These are phyloP conservation scores for Oryzias woworae DNA, from an alignment of 2,113 vertebrate species.

Conservation along the genomic window DNA sequence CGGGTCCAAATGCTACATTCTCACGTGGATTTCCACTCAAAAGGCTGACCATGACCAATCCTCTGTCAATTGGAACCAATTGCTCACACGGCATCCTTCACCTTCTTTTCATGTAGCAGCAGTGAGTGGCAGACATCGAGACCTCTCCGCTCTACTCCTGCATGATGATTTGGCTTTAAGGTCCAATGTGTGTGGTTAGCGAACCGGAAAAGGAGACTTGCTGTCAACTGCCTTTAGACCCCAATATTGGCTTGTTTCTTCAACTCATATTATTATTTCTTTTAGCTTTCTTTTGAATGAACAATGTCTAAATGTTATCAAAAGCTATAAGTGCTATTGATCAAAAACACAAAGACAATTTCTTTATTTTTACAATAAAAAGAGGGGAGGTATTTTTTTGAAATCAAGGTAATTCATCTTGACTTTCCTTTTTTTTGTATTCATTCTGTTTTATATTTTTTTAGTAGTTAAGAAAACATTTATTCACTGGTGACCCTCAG, in stretches of 20 bases:
- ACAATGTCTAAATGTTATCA: no score
- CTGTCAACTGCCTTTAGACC: constrained; percentile 20
- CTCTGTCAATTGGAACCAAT: constrained; percentile 76
- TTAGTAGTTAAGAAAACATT: not conserved
- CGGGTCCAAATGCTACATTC: constrained; percentile 73
- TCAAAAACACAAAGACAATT: no score
- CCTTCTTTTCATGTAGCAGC: constrained; percentile 71
- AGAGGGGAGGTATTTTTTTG: no score
- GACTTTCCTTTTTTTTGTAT: no score
- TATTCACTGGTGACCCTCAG: constrained; percentile 10
- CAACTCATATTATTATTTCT: not conserved
- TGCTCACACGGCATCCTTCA: constrained; percentile 74
- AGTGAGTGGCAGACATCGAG: constrained; percentile 64
- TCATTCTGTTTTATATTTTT: no score
- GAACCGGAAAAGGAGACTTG: constrained; percentile 68
- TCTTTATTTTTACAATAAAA: no score
- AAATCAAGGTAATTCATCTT: no score
- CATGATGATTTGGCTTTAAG: constrained; percentile 68
- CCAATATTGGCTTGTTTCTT: constrained; percentile 20
- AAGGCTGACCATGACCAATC: constrained; percentile 79
- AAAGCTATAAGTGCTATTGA: no score
- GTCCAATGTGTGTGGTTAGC: constrained; percentile 65
- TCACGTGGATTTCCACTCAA: constrained; percentile 80
- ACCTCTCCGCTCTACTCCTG: constrained; percentile 61
- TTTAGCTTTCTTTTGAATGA: constrained; percentile 8